Evolutionary conservation across 2,888 invertebrate genomes (phyloP).

Genomic region (Pseudanteris insignis): DNA sequence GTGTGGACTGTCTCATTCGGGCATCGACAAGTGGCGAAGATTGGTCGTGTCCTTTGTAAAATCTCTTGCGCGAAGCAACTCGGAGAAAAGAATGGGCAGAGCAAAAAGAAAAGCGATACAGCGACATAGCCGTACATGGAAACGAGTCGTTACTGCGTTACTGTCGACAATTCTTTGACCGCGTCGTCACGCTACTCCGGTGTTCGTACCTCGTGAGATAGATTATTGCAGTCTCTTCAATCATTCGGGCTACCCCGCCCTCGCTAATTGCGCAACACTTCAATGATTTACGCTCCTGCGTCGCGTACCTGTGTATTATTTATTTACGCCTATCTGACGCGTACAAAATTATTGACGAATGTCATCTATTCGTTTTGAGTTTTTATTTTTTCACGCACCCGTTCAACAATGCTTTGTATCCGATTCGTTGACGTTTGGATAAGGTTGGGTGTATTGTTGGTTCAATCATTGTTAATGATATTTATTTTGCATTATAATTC

Average conservation of each 20-base stretch:
- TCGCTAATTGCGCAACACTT: constrained; percentile 35
- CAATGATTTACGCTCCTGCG: constrained; percentile 8
- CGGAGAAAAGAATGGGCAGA: constrained; percentile 9
- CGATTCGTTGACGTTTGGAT: no score
- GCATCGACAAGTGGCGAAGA: constrained; percentile 28
- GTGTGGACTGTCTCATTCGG: constrained; percentile 11
- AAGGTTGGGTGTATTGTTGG: no score
- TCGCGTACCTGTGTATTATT: constrained; percentile 10
- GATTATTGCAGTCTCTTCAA: constrained; percentile 48
- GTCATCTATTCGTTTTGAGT: no score
- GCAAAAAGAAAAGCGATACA: constrained; percentile 6
- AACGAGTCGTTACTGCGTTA: constrained; percentile 57
- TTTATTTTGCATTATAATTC: neutral
- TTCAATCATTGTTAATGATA: neutral
- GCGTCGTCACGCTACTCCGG: constrained; percentile 39
- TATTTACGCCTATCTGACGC: neutral
- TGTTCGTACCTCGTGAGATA: constrained; percentile 54
- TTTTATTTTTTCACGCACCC: no score
- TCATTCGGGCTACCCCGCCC: constrained; percentile 49
- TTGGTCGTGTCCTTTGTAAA: constrained; percentile 26
- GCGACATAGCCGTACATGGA: constrained; percentile 52
- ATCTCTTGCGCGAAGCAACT: constrained; percentile 7
- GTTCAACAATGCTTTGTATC: no score
- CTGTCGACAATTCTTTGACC: constrained; percentile 46
- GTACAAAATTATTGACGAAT: no score